Conservation (phyloP, 2,888 invertebrate genomes). For the Tuberolachnus salignus region DNA sequence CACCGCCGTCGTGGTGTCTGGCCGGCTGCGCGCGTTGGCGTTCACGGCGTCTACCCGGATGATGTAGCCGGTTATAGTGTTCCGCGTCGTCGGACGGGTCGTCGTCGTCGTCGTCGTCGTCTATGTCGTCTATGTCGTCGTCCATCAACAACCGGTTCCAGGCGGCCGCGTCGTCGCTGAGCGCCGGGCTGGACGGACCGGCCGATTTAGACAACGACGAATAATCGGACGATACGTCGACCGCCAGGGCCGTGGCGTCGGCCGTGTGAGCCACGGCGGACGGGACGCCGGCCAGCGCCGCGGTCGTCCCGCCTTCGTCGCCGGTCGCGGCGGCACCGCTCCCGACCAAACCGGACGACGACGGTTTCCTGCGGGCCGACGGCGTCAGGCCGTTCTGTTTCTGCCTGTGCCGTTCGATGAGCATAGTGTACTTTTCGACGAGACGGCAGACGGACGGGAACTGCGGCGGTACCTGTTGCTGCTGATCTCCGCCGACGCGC, state of each 20-base stretch:
- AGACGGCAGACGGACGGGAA: constrained; percentile 58
- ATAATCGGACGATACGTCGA: constrained; percentile 2
- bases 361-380: constrained; percentile 72
- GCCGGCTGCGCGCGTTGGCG: not conserved
- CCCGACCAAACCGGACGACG: constrained; percentile 63
- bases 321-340: constrained; percentile 61
- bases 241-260: not conserved
- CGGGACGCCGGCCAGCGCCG: no score
- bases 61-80: not conserved
- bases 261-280: constrained; percentile 26
- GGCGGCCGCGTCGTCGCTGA: constrained; percentile 56
- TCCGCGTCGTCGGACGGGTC: constrained; percentile 34
- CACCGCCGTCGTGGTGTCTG: not conserved
- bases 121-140: not conserved
- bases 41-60: constrained; percentile 15
- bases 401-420: constrained; percentile 56
- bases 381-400: constrained; percentile 37
- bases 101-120: constrained; percentile 4
- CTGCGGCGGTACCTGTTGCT: not conserved
- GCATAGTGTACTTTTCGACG: constrained; percentile 56
- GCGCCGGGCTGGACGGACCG: constrained; percentile 37
- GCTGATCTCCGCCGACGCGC: constrained; percentile 1
- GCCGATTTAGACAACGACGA: constrained; percentile 15
- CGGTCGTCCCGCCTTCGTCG: constrained; percentile 33
- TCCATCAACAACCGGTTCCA: constrained; percentile 43